A percentile compares a stretch with the other conserved stretches of the same genome.
These are phyloP conservation scores for Panagrolaimus sp. DNA, from an alignment of 1,140 invertebrate species.

Conservation along the genomic window DNA sequence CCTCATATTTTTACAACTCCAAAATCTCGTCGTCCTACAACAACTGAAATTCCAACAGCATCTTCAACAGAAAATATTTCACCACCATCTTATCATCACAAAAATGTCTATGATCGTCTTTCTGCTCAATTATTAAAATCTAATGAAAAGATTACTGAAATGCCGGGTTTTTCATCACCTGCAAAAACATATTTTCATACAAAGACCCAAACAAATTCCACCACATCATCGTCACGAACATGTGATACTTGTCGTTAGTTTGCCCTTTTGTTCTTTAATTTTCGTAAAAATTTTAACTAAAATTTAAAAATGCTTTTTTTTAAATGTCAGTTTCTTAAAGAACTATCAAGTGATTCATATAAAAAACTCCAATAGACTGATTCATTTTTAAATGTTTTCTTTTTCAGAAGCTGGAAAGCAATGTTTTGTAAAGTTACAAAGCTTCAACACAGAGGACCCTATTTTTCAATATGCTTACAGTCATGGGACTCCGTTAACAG, in stretches of 20 bases:
- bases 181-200: background rate
- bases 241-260: conserved; percentile 14
- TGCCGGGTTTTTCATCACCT: background rate
- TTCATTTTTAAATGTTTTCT: background rate
- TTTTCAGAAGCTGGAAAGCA: conserved; percentile 32
- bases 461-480: conserved; percentile 38
- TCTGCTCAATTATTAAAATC: too few species aligned
- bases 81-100: background rate
- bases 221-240: background rate
- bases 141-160: too few species aligned
- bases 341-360: too few species aligned
- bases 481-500: conserved; percentile 30
- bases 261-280: background rate
- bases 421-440: conserved; percentile 26
- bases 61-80: background rate
- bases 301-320: too few species aligned
- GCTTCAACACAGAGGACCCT: conserved; percentile 36
- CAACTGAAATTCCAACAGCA: background rate
- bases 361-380: too few species aligned
- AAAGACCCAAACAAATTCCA: background rate
- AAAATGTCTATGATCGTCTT: background rate
- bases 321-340: too few species aligned
- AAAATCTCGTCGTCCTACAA: background rate
- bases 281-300: too few species aligned
- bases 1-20: conserved; percentile 7